These are phyloP conservation scores for Rhynchomys soricoides DNA, from an alignment of 2,113 vertebrate genomes.

Conservation along the genomic window DNA sequence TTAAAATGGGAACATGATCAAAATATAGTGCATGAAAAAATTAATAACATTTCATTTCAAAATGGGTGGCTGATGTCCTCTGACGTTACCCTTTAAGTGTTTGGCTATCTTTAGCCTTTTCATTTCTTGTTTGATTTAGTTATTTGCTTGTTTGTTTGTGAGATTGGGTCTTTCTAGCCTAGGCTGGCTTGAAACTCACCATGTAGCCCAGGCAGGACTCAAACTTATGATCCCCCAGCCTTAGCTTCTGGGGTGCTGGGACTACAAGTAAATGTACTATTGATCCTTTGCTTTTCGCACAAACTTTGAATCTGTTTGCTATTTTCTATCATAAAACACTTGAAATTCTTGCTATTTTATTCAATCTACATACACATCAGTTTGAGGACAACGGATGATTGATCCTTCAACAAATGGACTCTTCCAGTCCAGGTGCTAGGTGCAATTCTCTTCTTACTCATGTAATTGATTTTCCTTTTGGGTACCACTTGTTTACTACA, in stretches of 20 bases:
- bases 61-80: neutral
- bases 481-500: neutral
- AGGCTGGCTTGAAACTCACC: neutral
- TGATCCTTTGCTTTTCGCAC: neutral
- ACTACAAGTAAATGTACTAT: neutral
- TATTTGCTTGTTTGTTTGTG: neutral
- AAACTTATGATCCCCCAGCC: neutral
- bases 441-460: neutral
- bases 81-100: neutral
- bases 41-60: neutral
- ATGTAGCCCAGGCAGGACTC: neutral
- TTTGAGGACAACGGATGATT: neutral
- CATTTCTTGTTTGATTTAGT: neutral
- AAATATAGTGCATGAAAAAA: neutral
- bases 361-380: neutral
- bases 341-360: conserved; percentile 6
- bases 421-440: neutral
- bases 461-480: neutral
- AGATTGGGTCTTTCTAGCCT: neutral
- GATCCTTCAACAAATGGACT: neutral
- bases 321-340: conserved; percentile 3
- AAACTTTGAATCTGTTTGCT: conserved; percentile 7
- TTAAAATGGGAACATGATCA: neutral
- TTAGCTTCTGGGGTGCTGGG: neutral
- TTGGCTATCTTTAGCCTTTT: neutral